Conservation (phyloP, 2,797 vertebrate species). For the Serranus cabrilla region DNA sequence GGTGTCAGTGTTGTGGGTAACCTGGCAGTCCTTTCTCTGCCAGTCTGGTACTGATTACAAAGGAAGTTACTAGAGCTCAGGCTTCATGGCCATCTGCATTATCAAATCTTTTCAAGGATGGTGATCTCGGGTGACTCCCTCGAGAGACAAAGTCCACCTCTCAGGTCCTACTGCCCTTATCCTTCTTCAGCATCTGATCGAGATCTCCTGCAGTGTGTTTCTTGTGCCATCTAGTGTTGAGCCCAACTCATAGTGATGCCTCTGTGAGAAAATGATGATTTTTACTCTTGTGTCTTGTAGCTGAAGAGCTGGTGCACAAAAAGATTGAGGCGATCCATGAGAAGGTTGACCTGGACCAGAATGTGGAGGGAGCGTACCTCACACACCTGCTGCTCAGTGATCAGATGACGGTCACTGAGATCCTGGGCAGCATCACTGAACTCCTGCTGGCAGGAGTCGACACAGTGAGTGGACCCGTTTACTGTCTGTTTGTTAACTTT, state of each 20-base stretch:
- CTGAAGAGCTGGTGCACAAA: constrained; percentile 80
- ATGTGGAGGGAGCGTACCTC: constrained; percentile 85
- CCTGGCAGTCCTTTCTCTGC: not conserved
- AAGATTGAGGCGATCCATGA: constrained; percentile 82
- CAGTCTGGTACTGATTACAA: not conserved
- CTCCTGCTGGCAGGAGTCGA: constrained; percentile 88
- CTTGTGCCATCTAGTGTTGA: constrained; percentile 4
- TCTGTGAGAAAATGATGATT: not conserved
- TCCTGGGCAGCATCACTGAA: constrained; percentile 87
- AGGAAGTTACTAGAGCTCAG: constrained; percentile 22
- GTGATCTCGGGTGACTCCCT: not conserved
- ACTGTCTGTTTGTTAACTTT: not conserved
- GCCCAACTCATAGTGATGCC: not conserved
- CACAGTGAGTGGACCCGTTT: constrained; percentile 77
- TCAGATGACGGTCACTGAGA: constrained; percentile 83
- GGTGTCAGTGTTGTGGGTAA: not conserved
- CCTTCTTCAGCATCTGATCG: not conserved
- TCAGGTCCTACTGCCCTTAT: not conserved
- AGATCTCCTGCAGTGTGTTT: not conserved
- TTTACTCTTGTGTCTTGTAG: constrained; percentile 52
- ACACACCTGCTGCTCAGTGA: constrained; percentile 86
- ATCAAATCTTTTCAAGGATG: constrained; percentile 36
- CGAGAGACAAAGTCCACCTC: constrained; percentile 38
- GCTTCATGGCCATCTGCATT: constrained; percentile 6
- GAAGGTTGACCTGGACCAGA: constrained; percentile 64